phyloP scores from a whole-genome alignment of 2,888 invertebrate species.

The Epicampocera succincta region DNA sequence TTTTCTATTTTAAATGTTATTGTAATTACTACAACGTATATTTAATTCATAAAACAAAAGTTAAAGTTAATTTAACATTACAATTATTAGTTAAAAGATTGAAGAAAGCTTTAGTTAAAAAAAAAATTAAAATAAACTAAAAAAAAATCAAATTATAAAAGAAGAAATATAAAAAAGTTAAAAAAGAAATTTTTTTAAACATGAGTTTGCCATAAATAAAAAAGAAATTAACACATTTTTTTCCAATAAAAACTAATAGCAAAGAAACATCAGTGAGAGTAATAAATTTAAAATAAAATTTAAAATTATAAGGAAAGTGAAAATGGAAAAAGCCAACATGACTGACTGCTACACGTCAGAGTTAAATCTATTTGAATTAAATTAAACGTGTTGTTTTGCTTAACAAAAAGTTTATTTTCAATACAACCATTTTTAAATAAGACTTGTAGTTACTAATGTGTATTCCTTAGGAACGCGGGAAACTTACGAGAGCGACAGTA shows the following conservation, averaged over 20 bases:
- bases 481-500: background rate
- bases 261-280: slow-evolving; percentile 26
- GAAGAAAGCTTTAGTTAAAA: slow-evolving; percentile 51
- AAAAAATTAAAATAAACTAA: slow-evolving; percentile 16
- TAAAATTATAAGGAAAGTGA: slow-evolving; percentile 28
- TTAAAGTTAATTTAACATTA: slow-evolving; percentile 50
- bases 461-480: background rate
- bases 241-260: slow-evolving; percentile 46
- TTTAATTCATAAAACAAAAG: slow-evolving; percentile 54
- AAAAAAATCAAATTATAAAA: slow-evolving; percentile 47
- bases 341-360: slow-evolving; percentile 2
- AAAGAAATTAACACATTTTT: slow-evolving; percentile 54
- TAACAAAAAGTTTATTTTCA: background rate
- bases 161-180: slow-evolving; percentile 23
- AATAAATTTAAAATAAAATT: slow-evolving; percentile 15
- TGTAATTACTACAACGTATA: slow-evolving; percentile 38
- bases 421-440: slow-evolving; percentile 23
- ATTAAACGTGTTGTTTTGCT: background rate
- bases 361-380: background rate
- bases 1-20: slow-evolving; percentile 44
- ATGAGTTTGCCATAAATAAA: slow-evolving; percentile 4
- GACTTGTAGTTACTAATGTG: background rate
- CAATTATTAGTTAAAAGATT: slow-evolving; percentile 45
- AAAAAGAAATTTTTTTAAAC: slow-evolving; percentile 32
- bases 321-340: slow-evolving; percentile 15